These are phyloP conservation scores for Heterotilapia buettikoferi DNA, from an alignment of 2,113 vertebrate genomes.

Conservation along the genomic window DNA sequence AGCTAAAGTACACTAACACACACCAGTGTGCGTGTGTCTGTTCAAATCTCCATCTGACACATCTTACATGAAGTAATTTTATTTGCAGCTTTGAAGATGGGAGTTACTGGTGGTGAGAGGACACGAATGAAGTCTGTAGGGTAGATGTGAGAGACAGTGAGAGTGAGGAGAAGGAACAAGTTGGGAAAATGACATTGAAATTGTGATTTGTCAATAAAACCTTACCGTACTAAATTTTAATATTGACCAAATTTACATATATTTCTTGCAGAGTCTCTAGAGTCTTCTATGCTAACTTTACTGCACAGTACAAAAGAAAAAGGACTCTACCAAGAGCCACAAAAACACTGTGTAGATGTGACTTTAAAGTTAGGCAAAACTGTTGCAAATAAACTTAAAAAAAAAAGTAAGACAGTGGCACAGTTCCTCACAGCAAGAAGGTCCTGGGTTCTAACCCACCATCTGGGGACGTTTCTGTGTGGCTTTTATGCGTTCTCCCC, in stretches of 20 bases:
- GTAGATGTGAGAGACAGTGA: background rate
- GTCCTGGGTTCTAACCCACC: background rate
- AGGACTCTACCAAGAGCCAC: background rate
- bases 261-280: background rate
- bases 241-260: background rate
- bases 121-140: background rate
- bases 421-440: background rate
- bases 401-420: background rate
- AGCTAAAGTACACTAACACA: background rate
- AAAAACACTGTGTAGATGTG: background rate
- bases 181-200: background rate
- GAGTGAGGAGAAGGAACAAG: background rate
- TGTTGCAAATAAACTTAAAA: background rate
- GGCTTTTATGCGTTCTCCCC: background rate
- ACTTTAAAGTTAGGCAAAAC: background rate
- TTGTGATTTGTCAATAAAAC: background rate
- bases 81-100: slow-evolving; percentile 16
- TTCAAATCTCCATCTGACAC: background rate
- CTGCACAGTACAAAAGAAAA: background rate
- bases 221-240: background rate
- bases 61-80: slow-evolving; percentile 1
- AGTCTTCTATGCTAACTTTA: background rate
- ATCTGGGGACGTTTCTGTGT: background rate
- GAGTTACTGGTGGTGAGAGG: background rate
- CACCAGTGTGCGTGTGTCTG: background rate